A percentile compares a stretch with the other conserved stretches of the same genome.
These are phyloP conservation scores for Pelodiscus sinensis DNA, from an alignment of 2,113 vertebrate genomes.

Conservation along the genomic window DNA sequence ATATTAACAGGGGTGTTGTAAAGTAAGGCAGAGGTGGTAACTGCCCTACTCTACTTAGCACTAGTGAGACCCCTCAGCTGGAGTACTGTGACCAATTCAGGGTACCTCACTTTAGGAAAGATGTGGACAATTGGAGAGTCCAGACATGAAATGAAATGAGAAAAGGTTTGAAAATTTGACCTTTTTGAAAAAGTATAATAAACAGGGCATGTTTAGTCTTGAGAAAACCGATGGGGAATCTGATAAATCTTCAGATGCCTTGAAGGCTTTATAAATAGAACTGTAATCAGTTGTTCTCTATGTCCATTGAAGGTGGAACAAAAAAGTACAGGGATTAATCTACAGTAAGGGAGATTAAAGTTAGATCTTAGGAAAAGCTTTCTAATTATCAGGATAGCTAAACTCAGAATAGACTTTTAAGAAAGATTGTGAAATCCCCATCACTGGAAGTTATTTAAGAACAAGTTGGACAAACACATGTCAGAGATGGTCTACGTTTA, in stretches of 20 bases:
- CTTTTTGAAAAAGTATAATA: too few relatives aligned
- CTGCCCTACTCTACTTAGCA: not conserved
- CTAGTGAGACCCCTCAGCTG: too few relatives aligned
- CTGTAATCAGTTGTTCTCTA: too few relatives aligned
- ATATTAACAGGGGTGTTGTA: not conserved
- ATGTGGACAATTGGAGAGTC: too few relatives aligned
- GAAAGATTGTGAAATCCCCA: not conserved
- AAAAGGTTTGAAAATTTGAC: too few relatives aligned
- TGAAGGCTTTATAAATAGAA: too few relatives aligned
- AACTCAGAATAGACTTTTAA: not conserved
- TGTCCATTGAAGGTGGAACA: not conserved
- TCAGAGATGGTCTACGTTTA: not conserved
- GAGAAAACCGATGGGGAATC: too few relatives aligned
- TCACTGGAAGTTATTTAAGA: not conserved
- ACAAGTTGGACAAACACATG: not conserved
- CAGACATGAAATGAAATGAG: too few relatives aligned
- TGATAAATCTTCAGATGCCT: too few relatives aligned
- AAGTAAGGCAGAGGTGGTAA: not conserved
- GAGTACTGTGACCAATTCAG: too few relatives aligned
- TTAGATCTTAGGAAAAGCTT: not conserved
- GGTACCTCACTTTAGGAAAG: too few relatives aligned
- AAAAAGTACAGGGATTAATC: not conserved
- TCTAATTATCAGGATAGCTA: not conserved
- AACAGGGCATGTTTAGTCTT: too few relatives aligned
- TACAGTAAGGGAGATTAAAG: not conserved